A percentile compares a stretch with the other conserved stretches of the same genome.
Conservation (phyloP, 2,797 vertebrate species). For the Danio aesculapii region DNA sequence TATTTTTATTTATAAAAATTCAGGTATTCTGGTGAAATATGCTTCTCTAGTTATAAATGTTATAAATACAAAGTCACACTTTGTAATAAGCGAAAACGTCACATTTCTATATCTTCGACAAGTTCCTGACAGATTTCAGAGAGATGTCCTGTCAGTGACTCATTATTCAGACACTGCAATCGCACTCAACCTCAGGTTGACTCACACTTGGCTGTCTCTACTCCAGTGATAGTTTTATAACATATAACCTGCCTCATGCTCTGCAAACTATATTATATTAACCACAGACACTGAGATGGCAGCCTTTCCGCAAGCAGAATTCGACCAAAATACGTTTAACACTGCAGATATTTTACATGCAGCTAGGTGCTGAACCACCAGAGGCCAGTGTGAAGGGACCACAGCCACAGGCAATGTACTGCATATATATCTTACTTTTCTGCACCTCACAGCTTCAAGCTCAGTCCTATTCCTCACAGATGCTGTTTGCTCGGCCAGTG, state of each 20-base stretch:
- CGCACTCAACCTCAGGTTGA: neutral
- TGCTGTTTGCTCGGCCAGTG: conserved; percentile 38
- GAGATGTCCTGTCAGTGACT: conserved; percentile 6
- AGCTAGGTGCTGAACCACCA: conserved; percentile 62
- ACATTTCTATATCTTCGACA: neutral
- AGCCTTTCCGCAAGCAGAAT: conserved; percentile 14
- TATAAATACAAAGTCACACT: too few species aligned
- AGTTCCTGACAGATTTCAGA: neutral
- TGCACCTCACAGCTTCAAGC: conserved; percentile 59
- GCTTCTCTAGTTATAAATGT: neutral
- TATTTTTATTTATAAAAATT: neutral
- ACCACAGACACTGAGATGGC: conserved; percentile 4
- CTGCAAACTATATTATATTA: conserved; percentile 21
- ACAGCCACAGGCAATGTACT: conserved; percentile 24
- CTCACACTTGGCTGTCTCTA: conserved; percentile 37
- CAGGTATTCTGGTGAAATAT: neutral
- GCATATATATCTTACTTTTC: conserved; percentile 69
- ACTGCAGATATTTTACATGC: conserved; percentile 56
- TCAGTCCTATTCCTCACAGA: conserved; percentile 52
- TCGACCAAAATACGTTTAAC: conserved; percentile 37
- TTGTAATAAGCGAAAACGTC: neutral
- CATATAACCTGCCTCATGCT: conserved; percentile 21
- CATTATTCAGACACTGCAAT: conserved; percentile 13
- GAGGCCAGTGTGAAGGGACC: conserved; percentile 64
- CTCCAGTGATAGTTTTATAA: conserved; percentile 38